Conservation (phyloP, 2,888 invertebrate genomes). For the Parapristionchus giblindavisi region DNA sequence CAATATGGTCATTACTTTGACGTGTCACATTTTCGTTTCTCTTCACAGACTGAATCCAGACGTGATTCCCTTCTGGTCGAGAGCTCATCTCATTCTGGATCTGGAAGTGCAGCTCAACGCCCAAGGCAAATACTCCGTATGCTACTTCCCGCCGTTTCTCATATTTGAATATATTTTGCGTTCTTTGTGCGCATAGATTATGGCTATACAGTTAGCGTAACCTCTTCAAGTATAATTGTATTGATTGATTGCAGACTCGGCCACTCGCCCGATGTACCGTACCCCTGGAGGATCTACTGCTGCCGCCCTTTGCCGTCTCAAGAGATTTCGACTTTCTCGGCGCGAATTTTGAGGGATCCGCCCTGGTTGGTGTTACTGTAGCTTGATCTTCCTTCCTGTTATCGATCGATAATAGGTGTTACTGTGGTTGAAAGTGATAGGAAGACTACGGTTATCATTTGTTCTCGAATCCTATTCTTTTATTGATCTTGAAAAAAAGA, state of each 20-base stretch:
- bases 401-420: too few relatives aligned
- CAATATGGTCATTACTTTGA: too few relatives aligned
- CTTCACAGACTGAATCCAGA: conserved; percentile 22
- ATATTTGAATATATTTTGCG: background rate
- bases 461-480: too few relatives aligned
- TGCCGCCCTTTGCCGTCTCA: conserved; percentile 48
- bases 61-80: conserved; percentile 35
- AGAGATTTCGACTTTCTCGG: conserved; percentile 50
- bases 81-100: conserved; percentile 18
- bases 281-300: conserved; percentile 45
- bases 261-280: conserved; percentile 47
- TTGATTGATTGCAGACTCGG: conserved; percentile 44
- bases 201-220: too few relatives aligned
- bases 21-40: too few relatives aligned
- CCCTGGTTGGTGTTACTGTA: conserved; percentile 35
- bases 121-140: conserved; percentile 33
- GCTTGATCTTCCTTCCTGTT: too few relatives aligned
- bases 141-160: background rate
- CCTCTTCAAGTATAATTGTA: background rate
- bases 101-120: conserved; percentile 32
- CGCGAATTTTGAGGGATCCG: conserved; percentile 45
- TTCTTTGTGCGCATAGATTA: too few relatives aligned
- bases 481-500: too few relatives aligned
- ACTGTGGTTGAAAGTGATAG: too few relatives aligned
- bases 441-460: too few relatives aligned